phyloP scores from a whole-genome alignment of 1,140 invertebrate genomes.

The Bacillus rossius region DNA sequence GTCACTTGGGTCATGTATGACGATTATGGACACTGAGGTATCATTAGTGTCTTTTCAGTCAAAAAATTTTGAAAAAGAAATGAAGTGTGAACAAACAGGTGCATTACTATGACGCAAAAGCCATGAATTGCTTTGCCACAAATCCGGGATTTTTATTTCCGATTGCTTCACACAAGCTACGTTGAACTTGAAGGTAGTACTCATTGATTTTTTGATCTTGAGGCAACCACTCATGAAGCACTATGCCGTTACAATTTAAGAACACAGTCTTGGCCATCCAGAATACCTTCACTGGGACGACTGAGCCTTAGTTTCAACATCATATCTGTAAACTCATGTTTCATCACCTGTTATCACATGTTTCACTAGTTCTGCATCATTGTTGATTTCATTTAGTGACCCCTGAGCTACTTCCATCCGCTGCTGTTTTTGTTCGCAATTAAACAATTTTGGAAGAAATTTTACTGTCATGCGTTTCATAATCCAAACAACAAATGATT shows the following conservation, averaged over 20 bases:
- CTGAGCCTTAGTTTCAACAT: slow-evolving; percentile 25
- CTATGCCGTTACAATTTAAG: slow-evolving; percentile 25
- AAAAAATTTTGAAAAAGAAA: no score
- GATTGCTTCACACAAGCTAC: slow-evolving; percentile 20
- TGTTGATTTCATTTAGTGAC: slow-evolving; percentile 6
- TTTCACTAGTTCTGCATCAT: slow-evolving; percentile 12
- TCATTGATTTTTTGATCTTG: slow-evolving; percentile 30
- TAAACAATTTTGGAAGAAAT: neutral
- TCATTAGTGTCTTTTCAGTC: no score
- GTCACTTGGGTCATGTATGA: no score
- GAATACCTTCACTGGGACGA: slow-evolving; percentile 10
- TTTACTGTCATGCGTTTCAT: neutral
- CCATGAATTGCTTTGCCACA: no score
- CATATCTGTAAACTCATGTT: slow-evolving; percentile 15
- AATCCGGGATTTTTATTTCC: slow-evolving; percentile 14
- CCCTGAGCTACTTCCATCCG: slow-evolving; percentile 12
- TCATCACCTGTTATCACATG: slow-evolving; percentile 19
- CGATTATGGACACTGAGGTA: no score
- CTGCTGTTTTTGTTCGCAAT: slow-evolving; percentile 14
- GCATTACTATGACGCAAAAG: slow-evolving; percentile 15
- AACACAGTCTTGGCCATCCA: slow-evolving; percentile 16
- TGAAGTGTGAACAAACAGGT: no score
- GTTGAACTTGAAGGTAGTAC: slow-evolving; percentile 28
- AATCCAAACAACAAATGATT: slow-evolving; percentile 16
- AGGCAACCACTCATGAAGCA: slow-evolving; percentile 31